These are phyloP conservation scores for Enteromius radiatus DNA, from an alignment of 2,797 vertebrate genomes.

Conservation along the genomic window DNA sequence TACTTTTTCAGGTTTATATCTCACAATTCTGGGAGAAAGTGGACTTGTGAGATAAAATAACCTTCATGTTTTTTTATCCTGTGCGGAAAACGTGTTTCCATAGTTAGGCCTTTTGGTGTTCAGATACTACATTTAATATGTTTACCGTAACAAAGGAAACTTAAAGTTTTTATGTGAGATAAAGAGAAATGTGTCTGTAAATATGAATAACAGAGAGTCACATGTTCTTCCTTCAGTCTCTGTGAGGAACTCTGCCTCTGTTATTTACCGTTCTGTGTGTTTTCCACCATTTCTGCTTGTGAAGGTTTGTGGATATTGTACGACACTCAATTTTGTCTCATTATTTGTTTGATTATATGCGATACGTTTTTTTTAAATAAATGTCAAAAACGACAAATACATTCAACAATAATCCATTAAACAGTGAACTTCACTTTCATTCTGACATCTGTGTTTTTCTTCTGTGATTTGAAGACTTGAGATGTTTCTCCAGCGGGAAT, in stretches of 20 bases:
- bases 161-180: neutral
- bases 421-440: neutral
- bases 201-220: neutral
- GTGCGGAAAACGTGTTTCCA: neutral
- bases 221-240: neutral
- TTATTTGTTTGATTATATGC: constrained; percentile 14
- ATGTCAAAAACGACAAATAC: neutral
- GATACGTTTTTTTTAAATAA: constrained; percentile 3
- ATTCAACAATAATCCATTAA: neutral
- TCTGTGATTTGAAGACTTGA: neutral
- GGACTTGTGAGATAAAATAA: neutral
- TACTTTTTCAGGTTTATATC: neutral
- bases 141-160: constrained; percentile 29
- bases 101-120: neutral
- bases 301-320: constrained; percentile 19
- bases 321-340: neutral
- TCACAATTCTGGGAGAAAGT: neutral
- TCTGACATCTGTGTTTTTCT: neutral
- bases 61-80: neutral
- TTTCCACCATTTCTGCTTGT: neutral
- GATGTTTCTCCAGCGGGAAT: neutral
- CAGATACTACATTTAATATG: constrained; percentile 5
- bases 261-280: neutral
- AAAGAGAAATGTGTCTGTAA: neutral
- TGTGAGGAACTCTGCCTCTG: neutral